Conservation (phyloP, 1,140 invertebrate genomes). For the Pogonomyrmex barbatus region DNA sequence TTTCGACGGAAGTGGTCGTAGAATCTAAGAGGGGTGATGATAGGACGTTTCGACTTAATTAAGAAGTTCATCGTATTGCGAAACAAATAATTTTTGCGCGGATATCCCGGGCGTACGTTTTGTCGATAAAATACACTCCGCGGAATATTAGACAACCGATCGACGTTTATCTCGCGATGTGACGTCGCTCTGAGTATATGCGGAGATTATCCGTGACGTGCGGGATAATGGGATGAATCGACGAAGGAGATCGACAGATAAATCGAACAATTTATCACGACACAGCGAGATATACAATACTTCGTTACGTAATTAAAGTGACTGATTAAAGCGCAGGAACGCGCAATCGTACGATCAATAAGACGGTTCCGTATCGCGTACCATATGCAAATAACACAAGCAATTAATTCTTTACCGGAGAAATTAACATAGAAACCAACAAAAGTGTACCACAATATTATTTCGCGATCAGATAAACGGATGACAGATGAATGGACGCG, state of each 20-base stretch:
- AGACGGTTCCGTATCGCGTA: neutral
- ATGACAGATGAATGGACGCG: neutral
- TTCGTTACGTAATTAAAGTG: conserved; percentile 56
- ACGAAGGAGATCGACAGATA: conserved; percentile 44
- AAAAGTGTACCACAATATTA: conserved; percentile 2
- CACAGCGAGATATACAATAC: conserved; percentile 28
- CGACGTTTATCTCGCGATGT: conserved; percentile 51
- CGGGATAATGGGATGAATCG: conserved; percentile 59
- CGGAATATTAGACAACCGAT: conserved; percentile 41
- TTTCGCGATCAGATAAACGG: conserved; percentile 11
- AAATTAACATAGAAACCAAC: conserved; percentile 31
- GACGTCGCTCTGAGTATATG: conserved; percentile 51
- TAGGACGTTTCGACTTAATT: conserved; percentile 61
- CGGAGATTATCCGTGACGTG: conserved; percentile 59
- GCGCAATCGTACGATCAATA: conserved; percentile 30
- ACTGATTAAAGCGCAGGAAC: conserved; percentile 50
- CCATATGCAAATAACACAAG: conserved; percentile 35
- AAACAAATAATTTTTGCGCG: conserved; percentile 43
- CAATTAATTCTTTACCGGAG: conserved; percentile 37
- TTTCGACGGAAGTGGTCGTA: conserved; percentile 21
- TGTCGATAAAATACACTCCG: conserved; percentile 12
- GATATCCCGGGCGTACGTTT: conserved; percentile 11
- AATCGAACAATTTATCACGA: conserved; percentile 60
- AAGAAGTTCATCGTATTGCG: conserved; percentile 50
- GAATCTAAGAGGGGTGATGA: conserved; percentile 27